These are phyloP conservation scores for Microcaecilia unicolor DNA, from an alignment of 2,797 vertebrate species.

Conservation along the genomic window DNA sequence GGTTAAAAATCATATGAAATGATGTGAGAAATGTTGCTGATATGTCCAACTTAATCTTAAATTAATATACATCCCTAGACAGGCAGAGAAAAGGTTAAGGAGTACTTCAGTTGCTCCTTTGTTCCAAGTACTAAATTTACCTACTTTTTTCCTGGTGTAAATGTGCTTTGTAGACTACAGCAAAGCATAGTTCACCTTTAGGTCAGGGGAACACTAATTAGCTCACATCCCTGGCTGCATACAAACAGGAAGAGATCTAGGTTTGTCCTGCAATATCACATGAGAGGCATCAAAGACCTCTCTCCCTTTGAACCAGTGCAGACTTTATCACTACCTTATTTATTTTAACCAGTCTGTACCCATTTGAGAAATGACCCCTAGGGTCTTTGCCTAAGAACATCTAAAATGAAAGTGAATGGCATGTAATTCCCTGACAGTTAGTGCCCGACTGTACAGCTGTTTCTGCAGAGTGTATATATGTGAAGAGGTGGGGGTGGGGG, in stretches of 20 bases:
- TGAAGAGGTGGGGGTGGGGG: background rate
- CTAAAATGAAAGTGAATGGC: constrained; percentile 1
- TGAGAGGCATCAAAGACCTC: constrained; percentile 26
- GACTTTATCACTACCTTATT: constrained; percentile 18
- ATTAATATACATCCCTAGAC: too few species aligned
- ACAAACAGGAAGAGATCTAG: constrained; percentile 18
- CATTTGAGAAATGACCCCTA: constrained; percentile 4
- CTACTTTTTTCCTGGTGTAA: constrained; percentile 48
- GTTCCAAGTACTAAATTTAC: too few species aligned
- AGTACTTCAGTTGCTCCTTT: too few species aligned
- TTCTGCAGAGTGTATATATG: background rate
- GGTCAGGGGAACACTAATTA: constrained; percentile 37
- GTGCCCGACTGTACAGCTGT: background rate
- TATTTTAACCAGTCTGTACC: constrained; percentile 10
- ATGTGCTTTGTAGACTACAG: constrained; percentile 37
- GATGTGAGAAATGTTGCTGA: too few species aligned
- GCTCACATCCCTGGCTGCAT: constrained; percentile 37
- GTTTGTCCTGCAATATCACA: constrained; percentile 15
- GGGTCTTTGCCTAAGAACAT: too few species aligned
- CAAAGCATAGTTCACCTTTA: constrained; percentile 46
- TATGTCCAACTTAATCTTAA: too few species aligned
- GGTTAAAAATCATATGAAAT: too few species aligned
- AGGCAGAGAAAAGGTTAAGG: too few species aligned
- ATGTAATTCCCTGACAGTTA: background rate
- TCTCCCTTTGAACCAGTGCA: constrained; percentile 9